These are phyloP conservation scores for Stomatorhinus walkeri DNA, from an alignment of 2,797 vertebrate species.

Conservation along the genomic window DNA sequence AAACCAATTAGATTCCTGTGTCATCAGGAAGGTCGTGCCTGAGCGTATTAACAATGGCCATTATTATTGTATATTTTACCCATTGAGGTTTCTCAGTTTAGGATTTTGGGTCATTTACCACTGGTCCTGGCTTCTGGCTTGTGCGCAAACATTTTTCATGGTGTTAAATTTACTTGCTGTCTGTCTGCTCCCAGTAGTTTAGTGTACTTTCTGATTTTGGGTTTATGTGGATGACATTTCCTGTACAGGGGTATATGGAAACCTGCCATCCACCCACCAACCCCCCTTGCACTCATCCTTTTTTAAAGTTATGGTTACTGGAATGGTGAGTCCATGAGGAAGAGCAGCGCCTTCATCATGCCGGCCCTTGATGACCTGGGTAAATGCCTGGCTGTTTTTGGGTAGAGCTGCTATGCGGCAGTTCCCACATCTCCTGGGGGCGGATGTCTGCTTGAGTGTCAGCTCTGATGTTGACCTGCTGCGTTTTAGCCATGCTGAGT, in stretches of 20 bases:
- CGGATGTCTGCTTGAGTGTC: not conserved
- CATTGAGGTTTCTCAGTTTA: not conserved
- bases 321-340: not conserved
- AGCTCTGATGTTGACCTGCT: not conserved
- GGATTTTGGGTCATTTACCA: not conserved
- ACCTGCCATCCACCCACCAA: not conserved
- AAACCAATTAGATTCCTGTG: not conserved
- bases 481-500: not conserved
- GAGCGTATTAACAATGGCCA: not conserved
- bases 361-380: not conserved
- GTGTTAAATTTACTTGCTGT: not conserved
- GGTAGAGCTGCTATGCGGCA: not conserved
- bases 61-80: not conserved
- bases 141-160: not conserved
- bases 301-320: not conserved
- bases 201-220: not conserved
- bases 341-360: not conserved
- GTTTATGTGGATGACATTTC: not conserved
- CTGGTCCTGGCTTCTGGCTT: not conserved
- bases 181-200: not conserved
- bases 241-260: not conserved
- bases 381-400: not conserved
- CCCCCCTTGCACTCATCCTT: not conserved
- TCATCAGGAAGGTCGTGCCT: not conserved
- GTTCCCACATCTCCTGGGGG: not conserved